phyloP scores from a whole-genome alignment of 2,797 vertebrate species.

The Acanthurus leucopareius region DNA sequence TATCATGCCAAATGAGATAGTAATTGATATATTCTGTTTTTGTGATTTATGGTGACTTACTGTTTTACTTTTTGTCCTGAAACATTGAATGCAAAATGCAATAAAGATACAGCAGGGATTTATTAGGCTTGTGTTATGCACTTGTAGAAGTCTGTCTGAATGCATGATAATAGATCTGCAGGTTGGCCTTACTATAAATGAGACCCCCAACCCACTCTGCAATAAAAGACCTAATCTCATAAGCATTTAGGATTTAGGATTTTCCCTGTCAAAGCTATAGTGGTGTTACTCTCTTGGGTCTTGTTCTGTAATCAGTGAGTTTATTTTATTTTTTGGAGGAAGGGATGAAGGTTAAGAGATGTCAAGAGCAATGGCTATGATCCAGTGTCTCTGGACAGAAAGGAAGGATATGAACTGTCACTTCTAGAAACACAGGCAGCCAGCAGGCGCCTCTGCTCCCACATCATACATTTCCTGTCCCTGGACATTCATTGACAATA shows the following conservation, averaged over 20 bases:
- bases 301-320: conserved; percentile 25
- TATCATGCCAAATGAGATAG: background rate
- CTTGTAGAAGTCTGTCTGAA: background rate
- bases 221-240: background rate
- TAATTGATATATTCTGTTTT: background rate
- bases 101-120: background rate
- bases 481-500: conserved; percentile 17
- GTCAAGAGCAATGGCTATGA: conserved; percentile 30
- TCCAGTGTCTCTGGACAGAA: background rate
- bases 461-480: conserved; percentile 40
- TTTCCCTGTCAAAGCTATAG: background rate
- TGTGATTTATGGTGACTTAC: background rate
- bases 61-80: background rate
- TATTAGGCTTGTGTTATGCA: too few species aligned
- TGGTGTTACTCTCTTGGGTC: background rate
- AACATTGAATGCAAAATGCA: background rate
- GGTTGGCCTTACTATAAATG: background rate
- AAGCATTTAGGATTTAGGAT: background rate
- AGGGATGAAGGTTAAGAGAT: conserved; percentile 36
- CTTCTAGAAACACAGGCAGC: conserved; percentile 47
- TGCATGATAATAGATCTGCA: background rate
- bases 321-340: conserved; percentile 4
- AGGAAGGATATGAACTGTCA: conserved; percentile 75
- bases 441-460: conserved; percentile 63
- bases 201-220: background rate